These are phyloP conservation scores for Zaprionus bogoriensis DNA, from an alignment of 2,888 invertebrate genomes.

Conservation along the genomic window DNA sequence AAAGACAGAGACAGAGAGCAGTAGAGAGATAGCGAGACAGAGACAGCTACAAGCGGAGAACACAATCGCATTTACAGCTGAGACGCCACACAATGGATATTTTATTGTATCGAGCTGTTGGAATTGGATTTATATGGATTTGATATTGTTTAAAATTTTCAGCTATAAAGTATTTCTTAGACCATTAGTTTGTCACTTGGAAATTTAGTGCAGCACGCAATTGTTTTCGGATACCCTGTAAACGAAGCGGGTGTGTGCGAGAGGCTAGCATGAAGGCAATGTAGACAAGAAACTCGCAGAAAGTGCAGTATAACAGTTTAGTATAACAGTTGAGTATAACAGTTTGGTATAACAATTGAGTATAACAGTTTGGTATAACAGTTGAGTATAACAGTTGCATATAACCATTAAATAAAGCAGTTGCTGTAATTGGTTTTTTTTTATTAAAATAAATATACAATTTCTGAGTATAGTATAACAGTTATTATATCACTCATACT, in stretches of 20 bases:
- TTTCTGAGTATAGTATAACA: not conserved
- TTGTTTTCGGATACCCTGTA: constrained; percentile 38
- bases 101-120: constrained; percentile 66
- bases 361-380: not conserved
- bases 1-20: constrained; percentile 18
- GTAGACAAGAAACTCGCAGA: no score
- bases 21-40: constrained; percentile 1
- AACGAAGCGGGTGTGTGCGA: not conserved
- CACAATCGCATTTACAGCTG: constrained; percentile 30
- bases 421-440: no score
- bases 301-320: not conserved
- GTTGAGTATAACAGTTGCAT: not conserved
- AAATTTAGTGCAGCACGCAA: constrained; percentile 62
- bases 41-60: constrained; percentile 31
- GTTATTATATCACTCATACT: no score
- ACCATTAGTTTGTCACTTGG: constrained; percentile 76
- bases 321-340: not conserved
- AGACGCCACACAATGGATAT: constrained; percentile 56
- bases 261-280: not conserved
- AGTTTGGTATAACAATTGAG: not conserved
- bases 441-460: no score
- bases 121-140: constrained; percentile 60
- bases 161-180: constrained; percentile 75
- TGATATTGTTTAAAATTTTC: constrained; percentile 70
- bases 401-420: not conserved